Evolutionary conservation across 1,140 invertebrate genomes (phyloP), one percentile per base, ranked within the genome.

Genomic region (Musca domestica): DNA sequence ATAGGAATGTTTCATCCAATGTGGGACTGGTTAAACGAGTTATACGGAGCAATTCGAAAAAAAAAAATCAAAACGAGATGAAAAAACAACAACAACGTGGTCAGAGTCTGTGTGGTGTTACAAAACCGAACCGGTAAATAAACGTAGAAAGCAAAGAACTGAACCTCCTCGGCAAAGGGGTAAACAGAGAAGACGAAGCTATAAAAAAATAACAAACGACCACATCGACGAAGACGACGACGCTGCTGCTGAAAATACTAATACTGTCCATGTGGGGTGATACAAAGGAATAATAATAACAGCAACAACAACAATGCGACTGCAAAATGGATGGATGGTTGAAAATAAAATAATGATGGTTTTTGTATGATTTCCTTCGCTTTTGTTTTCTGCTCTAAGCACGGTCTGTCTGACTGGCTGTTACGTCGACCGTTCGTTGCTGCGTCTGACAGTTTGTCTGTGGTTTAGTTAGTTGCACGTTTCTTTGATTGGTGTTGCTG

Each of bases 41-140:
- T 56, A 56, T 27, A 27, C 52, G 12, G 34, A 41, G 34, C 34
- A 46, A 46, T 46, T 3, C 7, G 4, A 15, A 61, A 61, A 27
- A 61, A 25, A 34, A 14, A 34, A 61, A 15, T 23, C 23, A 27
- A 34, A 25, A 34, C 19, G 23, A 19, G 12, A 61, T 7, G 23
- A 61, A 9, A 17, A 7, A 64, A 17, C 9, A 64, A 48, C 34
- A 64, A 48, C 15, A 47, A 17, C 20, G 47, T n/a, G n/a, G n/a
- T n/a, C n/a, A 64, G 34, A 65, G 48, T 51, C 56, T 61, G 56
- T 48, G 17, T 61, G 56, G 27, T 61, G 27, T 61, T 61, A 61
- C 56, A 61, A 61, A 61, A 61, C 56, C 56, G 56, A 61, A 61
- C 56, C 56, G 56, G 56, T 61, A 61, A 61, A 61, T 61, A 61